These are phyloP conservation scores for Microcebus griseorufus DNA, from an alignment of 2,113 vertebrate genomes.

Conservation along the genomic window DNA sequence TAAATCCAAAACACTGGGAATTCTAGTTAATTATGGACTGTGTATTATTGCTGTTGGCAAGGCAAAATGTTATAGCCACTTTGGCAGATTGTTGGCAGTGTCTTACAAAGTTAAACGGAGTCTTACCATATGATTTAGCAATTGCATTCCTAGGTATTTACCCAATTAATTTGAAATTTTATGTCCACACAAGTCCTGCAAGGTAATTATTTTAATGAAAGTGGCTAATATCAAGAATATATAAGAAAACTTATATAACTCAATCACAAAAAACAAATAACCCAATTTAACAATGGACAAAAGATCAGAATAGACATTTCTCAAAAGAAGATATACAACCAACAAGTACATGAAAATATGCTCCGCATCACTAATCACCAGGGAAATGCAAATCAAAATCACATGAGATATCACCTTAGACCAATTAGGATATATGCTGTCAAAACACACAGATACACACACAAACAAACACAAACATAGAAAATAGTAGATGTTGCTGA, in stretches of 20 bases:
- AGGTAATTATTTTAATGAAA: background rate
- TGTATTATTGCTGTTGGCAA: background rate
- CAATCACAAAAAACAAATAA: background rate
- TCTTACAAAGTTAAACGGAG: background rate
- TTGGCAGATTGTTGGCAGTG: background rate
- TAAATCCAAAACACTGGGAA: background rate
- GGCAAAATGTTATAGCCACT: background rate
- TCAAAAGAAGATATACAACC: background rate
- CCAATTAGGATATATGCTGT: background rate
- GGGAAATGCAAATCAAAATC: background rate
- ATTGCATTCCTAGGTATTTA: background rate
- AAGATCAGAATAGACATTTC: background rate
- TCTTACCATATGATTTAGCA: background rate
- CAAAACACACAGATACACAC: background rate
- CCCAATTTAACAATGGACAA: background rate
- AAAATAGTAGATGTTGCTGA: background rate
- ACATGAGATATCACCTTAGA: background rate
- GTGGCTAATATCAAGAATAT: background rate
- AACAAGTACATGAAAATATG: background rate
- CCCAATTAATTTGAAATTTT: background rate
- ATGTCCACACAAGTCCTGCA: background rate
- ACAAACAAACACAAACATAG: background rate
- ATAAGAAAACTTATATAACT: background rate
- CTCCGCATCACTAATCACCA: background rate
- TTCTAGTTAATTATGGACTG: background rate